Percentiles rank a stretch among this genome's conserved stretches.
phyloP scores from a whole-genome alignment of 2,888 invertebrate genomes.

The Drepana falcataria region DNA sequence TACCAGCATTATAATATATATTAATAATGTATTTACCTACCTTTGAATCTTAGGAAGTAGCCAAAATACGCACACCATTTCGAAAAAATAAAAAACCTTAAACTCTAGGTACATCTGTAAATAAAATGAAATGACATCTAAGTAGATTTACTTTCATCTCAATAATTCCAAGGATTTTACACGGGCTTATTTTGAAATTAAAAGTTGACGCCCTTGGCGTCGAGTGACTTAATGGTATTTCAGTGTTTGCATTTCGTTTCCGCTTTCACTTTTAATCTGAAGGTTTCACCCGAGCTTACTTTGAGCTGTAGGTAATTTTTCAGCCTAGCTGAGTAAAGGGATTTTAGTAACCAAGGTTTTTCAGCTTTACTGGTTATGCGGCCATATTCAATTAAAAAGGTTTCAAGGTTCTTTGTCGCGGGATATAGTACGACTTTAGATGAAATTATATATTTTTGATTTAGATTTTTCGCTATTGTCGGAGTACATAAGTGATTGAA shows the following conservation, averaged over 20 bases:
- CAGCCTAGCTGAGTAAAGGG: not conserved
- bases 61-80: no score
- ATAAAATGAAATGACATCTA: not conserved
- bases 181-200: slow-evolving; percentile 49
- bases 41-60: no score
- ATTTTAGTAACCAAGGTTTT: not conserved
- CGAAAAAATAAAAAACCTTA: not conserved
- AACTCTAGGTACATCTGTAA: not conserved
- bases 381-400: no score
- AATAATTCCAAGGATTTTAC: slow-evolving; percentile 8
- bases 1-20: no score
- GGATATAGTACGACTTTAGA: no score
- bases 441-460: no score
- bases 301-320: slow-evolving; percentile 4
- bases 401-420: no score
- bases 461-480: no score
- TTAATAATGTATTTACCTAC: no score
- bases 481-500: no score
- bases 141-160: slow-evolving; percentile 1
- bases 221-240: slow-evolving; percentile 67
- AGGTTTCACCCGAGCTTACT: slow-evolving; percentile 26
- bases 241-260: slow-evolving; percentile 63
- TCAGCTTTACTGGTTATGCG: no score
- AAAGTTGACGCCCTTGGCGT: slow-evolving; percentile 43
- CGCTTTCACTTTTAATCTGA: slow-evolving; percentile 55